phyloP scores from a whole-genome alignment of 2,113 vertebrate genomes.

The Balaeniceps rex region DNA sequence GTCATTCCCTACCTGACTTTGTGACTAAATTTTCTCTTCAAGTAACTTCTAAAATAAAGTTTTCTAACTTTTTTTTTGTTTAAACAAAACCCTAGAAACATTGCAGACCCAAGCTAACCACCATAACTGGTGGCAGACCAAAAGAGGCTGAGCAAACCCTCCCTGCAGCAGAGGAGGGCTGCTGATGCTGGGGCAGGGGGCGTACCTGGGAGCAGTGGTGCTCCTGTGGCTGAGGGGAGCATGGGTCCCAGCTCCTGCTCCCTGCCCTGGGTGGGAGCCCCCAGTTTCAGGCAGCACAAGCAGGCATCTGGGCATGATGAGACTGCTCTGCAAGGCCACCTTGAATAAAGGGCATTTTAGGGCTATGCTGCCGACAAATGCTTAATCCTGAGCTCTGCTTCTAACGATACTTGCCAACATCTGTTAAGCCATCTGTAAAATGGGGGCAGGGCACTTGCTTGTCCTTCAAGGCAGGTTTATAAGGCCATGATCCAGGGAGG shows the following conservation, averaged over 20 bases:
- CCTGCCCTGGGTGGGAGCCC: neutral
- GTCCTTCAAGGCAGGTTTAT: neutral
- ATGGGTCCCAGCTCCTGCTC: neutral
- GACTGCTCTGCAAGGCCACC: neutral
- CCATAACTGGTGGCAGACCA: neutral
- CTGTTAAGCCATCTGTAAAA: neutral
- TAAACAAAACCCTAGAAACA: neutral
- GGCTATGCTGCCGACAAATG: neutral
- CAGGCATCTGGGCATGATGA: neutral
- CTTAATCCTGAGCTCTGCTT: neutral
- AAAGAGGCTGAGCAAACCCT: neutral
- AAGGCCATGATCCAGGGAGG: neutral
- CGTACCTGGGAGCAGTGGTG: neutral
- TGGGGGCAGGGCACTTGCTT: neutral
- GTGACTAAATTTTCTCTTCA: neutral
- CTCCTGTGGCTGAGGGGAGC: neutral
- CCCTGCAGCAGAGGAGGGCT: neutral
- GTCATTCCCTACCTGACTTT: neutral
- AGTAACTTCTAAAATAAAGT: neutral
- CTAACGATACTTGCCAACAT: neutral
- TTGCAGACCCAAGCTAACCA: fast-evolving
- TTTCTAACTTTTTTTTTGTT: neutral
- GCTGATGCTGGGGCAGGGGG: fast-evolving
- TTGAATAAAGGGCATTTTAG: neutral
- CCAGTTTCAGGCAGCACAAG: neutral